These are phyloP conservation scores for Loris lydekkerianus DNA, from an alignment of 2,797 vertebrate genomes.

Conservation along the genomic window DNA sequence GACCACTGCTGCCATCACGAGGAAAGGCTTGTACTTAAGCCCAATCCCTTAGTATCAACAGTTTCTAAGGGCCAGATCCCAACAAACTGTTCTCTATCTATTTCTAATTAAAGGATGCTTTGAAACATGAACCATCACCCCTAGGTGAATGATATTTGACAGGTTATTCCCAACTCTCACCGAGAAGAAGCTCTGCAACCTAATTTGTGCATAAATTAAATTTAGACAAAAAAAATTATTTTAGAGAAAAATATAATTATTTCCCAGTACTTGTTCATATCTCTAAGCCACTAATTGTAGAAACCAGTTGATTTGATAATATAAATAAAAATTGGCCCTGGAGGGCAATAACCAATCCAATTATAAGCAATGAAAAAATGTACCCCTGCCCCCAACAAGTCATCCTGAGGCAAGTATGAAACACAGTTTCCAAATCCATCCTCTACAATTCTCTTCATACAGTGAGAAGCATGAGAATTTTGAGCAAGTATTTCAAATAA, in stretches of 20 bases:
- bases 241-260: slow-evolving; percentile 45
- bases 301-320: slow-evolving; percentile 51
- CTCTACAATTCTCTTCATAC: neutral
- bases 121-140: neutral
- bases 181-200: slow-evolving; percentile 15
- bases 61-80: neutral
- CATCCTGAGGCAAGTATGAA: neutral
- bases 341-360: slow-evolving; percentile 13
- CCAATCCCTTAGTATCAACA: neutral
- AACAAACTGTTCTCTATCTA: neutral
- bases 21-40: neutral
- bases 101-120: neutral
- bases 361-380: slow-evolving; percentile 4
- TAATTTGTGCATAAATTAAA: slow-evolving; percentile 66
- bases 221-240: neutral
- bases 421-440: neutral
- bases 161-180: neutral
- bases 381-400: neutral
- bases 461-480: neutral
- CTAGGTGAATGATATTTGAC: neutral
- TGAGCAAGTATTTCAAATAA: slow-evolving; percentile 55
- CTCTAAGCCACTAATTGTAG: slow-evolving; percentile 48
- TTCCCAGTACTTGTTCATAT: slow-evolving; percentile 34
- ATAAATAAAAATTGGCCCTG: slow-evolving; percentile 62
- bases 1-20: neutral